phyloP scores from a whole-genome alignment of 2,888 invertebrate genomes.

The Tyria jacobaeae region DNA sequence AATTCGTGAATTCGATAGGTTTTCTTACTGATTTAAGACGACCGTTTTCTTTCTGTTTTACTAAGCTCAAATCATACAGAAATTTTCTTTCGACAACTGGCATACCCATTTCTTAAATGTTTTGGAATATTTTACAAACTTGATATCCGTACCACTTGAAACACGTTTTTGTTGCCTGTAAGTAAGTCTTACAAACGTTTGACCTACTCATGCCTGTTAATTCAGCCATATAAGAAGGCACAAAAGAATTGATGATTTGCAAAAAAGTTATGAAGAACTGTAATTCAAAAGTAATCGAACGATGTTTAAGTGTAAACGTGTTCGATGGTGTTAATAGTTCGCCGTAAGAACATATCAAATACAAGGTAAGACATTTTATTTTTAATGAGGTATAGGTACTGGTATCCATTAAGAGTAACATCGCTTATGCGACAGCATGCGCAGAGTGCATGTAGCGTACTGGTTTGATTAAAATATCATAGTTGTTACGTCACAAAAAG shows the following conservation, averaged over 20 bases:
- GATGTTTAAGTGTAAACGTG: slow-evolving; percentile 29
- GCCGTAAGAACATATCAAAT: not conserved
- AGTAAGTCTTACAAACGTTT: slow-evolving; percentile 5
- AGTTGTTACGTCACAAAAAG: no score
- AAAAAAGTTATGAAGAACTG: slow-evolving; percentile 28
- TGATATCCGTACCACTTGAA: not conserved
- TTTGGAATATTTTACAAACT: not conserved
- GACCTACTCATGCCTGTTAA: slow-evolving; percentile 28
- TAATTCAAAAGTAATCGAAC: slow-evolving; percentile 24
- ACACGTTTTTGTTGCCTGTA: not conserved
- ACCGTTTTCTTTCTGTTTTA: slow-evolving; percentile 17
- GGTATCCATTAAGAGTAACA: no score
- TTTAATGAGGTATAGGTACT: no score
- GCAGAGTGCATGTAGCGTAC: no score
- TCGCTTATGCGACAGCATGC: no score
- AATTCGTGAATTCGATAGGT: slow-evolving; percentile 57
- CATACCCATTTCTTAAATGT: not conserved
- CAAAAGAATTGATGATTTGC: slow-evolving; percentile 60
- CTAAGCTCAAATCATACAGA: slow-evolving; percentile 3
- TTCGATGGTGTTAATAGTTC: not conserved
- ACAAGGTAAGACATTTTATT: slow-evolving; percentile 12
- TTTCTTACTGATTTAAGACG: slow-evolving; percentile 39
- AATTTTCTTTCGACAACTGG: not conserved
- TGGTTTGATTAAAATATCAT: not conserved
- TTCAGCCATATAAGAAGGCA: slow-evolving; percentile 36